Evolutionary conservation across 2,888 invertebrate species (phyloP).

Genomic region (Lycia hirtaria): DNA sequence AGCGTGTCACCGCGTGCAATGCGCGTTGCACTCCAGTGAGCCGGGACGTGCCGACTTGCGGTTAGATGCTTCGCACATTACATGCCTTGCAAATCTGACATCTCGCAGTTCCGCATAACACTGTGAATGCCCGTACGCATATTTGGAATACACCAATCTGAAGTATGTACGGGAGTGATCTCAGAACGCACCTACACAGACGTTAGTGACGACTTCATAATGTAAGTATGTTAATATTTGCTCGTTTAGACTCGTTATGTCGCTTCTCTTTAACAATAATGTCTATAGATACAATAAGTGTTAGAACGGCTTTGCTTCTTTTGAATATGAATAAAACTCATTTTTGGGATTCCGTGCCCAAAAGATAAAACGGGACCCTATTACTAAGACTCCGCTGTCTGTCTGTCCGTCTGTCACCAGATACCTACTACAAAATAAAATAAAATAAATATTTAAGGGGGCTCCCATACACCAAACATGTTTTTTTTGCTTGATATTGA

Average conservation of each 20-base stretch:
- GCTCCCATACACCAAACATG: too few species aligned
- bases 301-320: conserved; percentile 4
- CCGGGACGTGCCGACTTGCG: conserved; percentile 52
- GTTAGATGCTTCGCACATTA: conserved; percentile 27
- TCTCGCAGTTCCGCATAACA: conserved; percentile 22
- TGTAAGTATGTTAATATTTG: conserved; percentile 23
- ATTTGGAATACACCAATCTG: not conserved
- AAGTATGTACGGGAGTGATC: conserved; percentile 7
- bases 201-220: conserved; percentile 6
- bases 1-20: conserved; percentile 49
- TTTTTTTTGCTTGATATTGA: too few species aligned
- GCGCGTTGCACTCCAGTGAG: conserved; percentile 42
- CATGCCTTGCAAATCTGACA: conserved; percentile 20
- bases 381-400: too few species aligned
- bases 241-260: conserved; percentile 8
- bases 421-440: too few species aligned
- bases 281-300: not conserved
- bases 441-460: too few species aligned
- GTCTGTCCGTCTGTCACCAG: too few species aligned
- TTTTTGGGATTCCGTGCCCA: too few species aligned
- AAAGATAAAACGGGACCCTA: too few species aligned
- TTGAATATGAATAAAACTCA: not conserved
- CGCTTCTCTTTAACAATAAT: conserved; percentile 5
- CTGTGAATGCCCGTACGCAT: conserved; percentile 3
- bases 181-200: conserved; percentile 18